phyloP scores from a whole-genome alignment of 2,113 vertebrate genomes.

The Daphoenositta chrysoptera region DNA sequence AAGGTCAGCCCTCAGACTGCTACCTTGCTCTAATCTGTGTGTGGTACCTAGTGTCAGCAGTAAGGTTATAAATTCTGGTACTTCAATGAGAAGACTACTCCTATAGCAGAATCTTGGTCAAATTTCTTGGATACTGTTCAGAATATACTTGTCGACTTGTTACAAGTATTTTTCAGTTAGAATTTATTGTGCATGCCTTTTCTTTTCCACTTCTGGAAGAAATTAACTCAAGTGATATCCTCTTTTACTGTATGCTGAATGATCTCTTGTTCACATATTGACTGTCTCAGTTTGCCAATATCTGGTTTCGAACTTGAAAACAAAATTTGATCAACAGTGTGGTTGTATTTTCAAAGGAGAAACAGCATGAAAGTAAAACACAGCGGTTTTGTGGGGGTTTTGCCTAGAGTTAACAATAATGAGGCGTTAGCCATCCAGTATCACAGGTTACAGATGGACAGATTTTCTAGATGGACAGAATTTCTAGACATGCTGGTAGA shows the following conservation, averaged over 20 bases:
- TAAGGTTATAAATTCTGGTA: background rate
- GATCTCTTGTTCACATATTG: background rate
- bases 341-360: background rate
- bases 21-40: background rate
- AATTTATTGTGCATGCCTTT: background rate
- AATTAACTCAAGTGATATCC: background rate
- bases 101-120: background rate
- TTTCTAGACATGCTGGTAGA: background rate
- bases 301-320: background rate
- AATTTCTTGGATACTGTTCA: background rate
- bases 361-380: background rate
- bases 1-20: background rate
- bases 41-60: background rate
- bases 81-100: background rate
- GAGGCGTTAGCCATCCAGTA: background rate
- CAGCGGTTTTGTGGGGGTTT: background rate
- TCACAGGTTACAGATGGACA: background rate
- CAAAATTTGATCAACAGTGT: background rate
- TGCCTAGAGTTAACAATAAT: background rate
- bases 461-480: background rate
- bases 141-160: background rate
- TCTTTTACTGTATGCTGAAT: background rate
- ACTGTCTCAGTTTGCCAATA: background rate
- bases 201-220: background rate
- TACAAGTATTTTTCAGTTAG: background rate